Evolutionary conservation across 2,113 vertebrate genomes (phyloP).

Genomic region (Zosterops hypoxanthus): DNA sequence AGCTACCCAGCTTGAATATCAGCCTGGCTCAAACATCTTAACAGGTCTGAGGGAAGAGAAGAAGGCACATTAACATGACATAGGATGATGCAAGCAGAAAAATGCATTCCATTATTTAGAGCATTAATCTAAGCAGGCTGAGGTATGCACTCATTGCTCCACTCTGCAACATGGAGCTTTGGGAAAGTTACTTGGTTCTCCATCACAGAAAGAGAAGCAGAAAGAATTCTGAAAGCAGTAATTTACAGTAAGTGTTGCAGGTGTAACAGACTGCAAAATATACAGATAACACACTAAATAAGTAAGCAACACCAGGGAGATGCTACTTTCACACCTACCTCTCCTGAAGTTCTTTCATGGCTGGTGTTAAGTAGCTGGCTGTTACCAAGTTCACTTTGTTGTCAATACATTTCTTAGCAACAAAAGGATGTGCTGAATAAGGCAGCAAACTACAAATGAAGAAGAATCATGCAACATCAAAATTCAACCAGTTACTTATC

Average conservation of each 20-base stretch:
- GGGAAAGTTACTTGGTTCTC: background rate
- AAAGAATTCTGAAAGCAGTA: background rate
- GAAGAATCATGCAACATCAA: slow-evolving; percentile 1
- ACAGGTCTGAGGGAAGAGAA: background rate
- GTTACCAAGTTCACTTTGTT: slow-evolving; percentile 92
- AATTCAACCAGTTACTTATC: background rate
- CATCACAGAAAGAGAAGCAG: background rate
- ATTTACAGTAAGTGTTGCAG: background rate
- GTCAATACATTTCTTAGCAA: slow-evolving; percentile 90
- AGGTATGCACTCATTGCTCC: background rate
- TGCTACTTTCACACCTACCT: slow-evolving; percentile 73
- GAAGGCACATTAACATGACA: background rate
- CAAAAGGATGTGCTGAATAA: slow-evolving; percentile 83
- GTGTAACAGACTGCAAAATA: background rate
- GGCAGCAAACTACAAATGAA: slow-evolving; percentile 85
- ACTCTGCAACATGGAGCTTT: background rate
- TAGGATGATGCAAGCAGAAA: background rate
- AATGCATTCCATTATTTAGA: background rate
- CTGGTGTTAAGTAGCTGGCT: slow-evolving; percentile 92
- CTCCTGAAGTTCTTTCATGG: slow-evolving; percentile 88
- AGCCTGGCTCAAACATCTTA: background rate
- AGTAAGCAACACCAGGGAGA: background rate
- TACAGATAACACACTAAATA: background rate
- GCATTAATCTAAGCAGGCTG: background rate
- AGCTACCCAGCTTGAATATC: background rate